Conservation (phyloP, 2,888 invertebrate species). For the Melipona beecheii region DNA sequence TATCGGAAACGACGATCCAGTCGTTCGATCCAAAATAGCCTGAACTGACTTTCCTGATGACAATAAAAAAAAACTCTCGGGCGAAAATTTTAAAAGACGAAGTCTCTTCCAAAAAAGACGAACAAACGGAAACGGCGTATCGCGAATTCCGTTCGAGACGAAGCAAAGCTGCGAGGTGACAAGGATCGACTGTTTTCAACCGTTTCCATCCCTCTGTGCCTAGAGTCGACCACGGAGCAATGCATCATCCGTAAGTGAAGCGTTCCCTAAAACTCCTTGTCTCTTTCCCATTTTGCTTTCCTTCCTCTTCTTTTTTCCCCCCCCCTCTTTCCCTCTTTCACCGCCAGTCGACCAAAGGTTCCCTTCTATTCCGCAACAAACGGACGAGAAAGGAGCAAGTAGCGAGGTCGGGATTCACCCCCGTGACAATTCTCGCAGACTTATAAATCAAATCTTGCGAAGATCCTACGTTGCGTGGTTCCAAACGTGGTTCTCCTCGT, state of each 20-base stretch:
- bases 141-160: constrained; percentile 35
- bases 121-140: constrained; percentile 21
- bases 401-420: constrained; percentile 40
- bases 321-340: neutral
- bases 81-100: neutral
- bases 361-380: constrained; percentile 41
- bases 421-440: constrained; percentile 71
- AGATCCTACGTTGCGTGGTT: constrained; percentile 71
- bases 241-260: constrained; percentile 79
- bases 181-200: constrained; percentile 73
- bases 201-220: constrained; percentile 76
- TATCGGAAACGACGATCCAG: neutral
- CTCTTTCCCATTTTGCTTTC: constrained; percentile 45
- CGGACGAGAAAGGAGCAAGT: constrained; percentile 23
- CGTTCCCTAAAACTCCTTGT: constrained; percentile 66
- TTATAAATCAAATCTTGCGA: constrained; percentile 80
- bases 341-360: constrained; percentile 22
- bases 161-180: constrained; percentile 55
- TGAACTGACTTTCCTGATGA: neutral
- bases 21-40: neutral
- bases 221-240: constrained; percentile 77
- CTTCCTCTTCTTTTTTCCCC: constrained; percentile 20
- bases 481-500: constrained; percentile 65
- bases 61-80: neutral
- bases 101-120: neutral